Conservation (phyloP, 2,888 invertebrate genomes). For the Megaustenia siamemsis region DNA sequence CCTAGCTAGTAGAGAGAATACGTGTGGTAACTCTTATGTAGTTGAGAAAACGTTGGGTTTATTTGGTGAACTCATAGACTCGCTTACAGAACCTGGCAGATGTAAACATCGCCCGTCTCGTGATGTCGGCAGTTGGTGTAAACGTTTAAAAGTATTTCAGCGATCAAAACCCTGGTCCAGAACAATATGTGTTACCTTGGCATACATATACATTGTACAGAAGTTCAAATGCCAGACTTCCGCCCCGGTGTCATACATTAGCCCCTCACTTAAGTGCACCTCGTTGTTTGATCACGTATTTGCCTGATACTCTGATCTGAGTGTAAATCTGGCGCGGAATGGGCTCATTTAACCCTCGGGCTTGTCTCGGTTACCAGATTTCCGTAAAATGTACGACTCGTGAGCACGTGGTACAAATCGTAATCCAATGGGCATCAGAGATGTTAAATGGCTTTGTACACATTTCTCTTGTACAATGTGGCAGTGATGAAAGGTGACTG, state of each 20-base stretch:
- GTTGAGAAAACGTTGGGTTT: no score
- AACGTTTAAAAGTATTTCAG: background rate
- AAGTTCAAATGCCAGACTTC: background rate
- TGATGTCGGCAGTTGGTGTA: background rate
- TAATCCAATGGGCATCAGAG: no score
- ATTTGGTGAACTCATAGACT: background rate
- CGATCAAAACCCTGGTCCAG: background rate
- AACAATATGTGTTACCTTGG: background rate
- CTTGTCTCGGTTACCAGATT: background rate
- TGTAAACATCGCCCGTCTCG: background rate
- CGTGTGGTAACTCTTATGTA: no score
- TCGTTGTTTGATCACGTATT: background rate
- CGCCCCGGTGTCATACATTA: conserved; percentile 12
- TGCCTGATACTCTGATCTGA: background rate
- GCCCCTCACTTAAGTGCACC: background rate
- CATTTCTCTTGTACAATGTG: no score
- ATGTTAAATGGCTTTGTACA: no score
- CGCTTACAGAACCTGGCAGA: background rate
- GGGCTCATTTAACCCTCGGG: background rate
- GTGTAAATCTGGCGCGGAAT: background rate
- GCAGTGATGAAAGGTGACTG: no score
- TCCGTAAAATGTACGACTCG: background rate
- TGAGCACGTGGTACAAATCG: no score
- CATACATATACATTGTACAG: background rate
- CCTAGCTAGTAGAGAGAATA: no score